Base-by-base conservation (phyloP, 2,888 invertebrate species). In the Tinea trinotella region DNA sequence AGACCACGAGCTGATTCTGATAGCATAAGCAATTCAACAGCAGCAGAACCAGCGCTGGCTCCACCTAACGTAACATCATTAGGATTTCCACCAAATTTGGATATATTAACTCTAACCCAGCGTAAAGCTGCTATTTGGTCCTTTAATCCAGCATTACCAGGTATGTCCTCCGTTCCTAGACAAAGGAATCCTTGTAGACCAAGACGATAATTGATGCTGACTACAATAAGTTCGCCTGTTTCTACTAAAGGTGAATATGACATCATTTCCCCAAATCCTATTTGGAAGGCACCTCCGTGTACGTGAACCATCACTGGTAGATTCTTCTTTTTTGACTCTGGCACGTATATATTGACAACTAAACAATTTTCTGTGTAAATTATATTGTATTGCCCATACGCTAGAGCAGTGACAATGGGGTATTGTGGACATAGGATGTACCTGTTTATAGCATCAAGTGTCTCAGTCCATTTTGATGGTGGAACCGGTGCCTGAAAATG, bases 241-340 rank as follows among this genome's bases (percentile, higher is more conserved):
- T 46, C n/a, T 2, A 55, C 34, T 9, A 55, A 3, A 19, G 66
- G 64, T 9, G 57, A 13, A 15, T 54, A 58, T 30, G 62, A 60
- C 12, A 59, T 12, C 44, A 35, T 59, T 13, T 60, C 56, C 3
- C 68, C 64, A 10, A 62, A 62, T 1, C 67, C 67, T 6, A 64
- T 60, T 48, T 62, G 57, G 56, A 64, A 68, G 4, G 64, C 65
- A 4, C 69, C 69, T 19, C 69, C 69, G 54, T 69, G 69, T 15
- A 68, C 61, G 57, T 62, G 67, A 52, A 68, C 63, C 60, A 69
- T 61, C 5, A 68, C 69, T 10, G 69, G 63, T 44, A 60, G 56
- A n/a, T 59, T 54, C 20, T 7, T 57, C 53, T 50, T 58, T 55
- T 54, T 50, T 54, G 66, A 64, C 58, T 62, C 60, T 1, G 64